Conservation (phyloP, 2,888 invertebrate species). For the Drosophila recens region DNA sequence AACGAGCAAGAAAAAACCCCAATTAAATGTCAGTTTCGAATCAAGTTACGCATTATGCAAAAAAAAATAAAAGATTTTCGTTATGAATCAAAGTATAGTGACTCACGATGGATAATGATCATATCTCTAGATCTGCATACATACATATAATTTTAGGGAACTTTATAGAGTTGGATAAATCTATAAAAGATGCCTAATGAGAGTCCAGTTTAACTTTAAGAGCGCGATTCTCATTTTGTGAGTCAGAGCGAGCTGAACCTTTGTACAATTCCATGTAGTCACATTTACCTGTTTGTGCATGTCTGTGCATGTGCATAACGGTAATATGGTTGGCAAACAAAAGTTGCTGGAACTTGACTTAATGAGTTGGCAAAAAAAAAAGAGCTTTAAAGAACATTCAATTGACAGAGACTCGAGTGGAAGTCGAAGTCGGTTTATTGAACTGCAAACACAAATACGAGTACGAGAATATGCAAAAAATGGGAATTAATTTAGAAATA, state of each 20-base stretch:
- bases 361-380: conserved; percentile 36
- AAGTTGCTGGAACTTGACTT: conserved; percentile 38
- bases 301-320: conserved; percentile 46
- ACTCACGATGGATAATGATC: conserved; percentile 24
- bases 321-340: conserved; percentile 35
- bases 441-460: conserved; percentile 26
- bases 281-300: conserved; percentile 18
- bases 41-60: conserved; percentile 51
- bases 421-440: conserved; percentile 33
- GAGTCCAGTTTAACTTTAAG: background rate
- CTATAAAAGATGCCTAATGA: conserved; percentile 1
- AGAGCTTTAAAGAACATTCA: conserved; percentile 23
- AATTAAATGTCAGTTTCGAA: conserved; percentile 38
- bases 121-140: background rate
- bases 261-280: background rate
- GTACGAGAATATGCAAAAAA: background rate
- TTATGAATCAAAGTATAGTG: conserved; percentile 26
- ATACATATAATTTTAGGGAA: background rate
- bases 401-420: conserved; percentile 26
- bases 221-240: conserved; percentile 19
- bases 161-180: background rate
- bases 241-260: conserved; percentile 27
- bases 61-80: conserved; percentile 20
- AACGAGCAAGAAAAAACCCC: conserved; percentile 29
- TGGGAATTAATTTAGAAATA: background rate